Conservation (phyloP, 1,140 invertebrate species). For the Triops cancriformis region DNA sequence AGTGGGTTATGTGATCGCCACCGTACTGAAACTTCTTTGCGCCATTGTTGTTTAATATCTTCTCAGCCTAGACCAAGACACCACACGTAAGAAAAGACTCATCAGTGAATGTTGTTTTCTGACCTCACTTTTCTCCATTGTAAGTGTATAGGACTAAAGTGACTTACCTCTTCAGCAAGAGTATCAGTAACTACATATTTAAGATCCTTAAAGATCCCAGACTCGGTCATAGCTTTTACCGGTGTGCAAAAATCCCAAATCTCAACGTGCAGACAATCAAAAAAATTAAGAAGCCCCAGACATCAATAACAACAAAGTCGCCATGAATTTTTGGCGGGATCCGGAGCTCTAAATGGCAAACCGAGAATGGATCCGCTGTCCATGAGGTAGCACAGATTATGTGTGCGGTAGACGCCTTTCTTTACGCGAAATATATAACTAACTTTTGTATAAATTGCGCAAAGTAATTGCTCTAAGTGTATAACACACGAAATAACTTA, state of each 20-base stretch:
- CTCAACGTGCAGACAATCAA: not conserved
- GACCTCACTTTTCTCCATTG: too few relatives aligned
- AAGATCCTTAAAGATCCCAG: not conserved
- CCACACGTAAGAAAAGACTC: not conserved
- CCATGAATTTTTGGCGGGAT: conserved; percentile 1
- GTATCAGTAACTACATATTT: not conserved
- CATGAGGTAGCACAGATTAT: not conserved
- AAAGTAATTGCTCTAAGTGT: too few relatives aligned
- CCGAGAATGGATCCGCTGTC: not conserved
- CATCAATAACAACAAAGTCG: not conserved
- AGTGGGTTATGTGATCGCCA: conserved; percentile 77
- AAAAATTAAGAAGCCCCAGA: not conserved
- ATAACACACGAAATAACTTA: too few relatives aligned
- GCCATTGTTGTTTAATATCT: conserved; percentile 66
- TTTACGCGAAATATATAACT: too few relatives aligned
- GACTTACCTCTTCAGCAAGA: not conserved
- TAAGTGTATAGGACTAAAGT: too few relatives aligned
- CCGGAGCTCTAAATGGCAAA: not conserved
- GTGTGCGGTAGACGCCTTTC: too few relatives aligned
- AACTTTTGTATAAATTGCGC: too few relatives aligned
- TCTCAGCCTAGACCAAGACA: conserved; percentile 54
- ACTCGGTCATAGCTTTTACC: not conserved
- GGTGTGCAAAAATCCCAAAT: not conserved
- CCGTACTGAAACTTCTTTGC: conserved; percentile 75
- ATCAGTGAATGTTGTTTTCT: too few relatives aligned